A percentile compares a stretch with the other conserved stretches of the same genome.
phyloP scores from a whole-genome alignment of 1,140 invertebrate genomes.

The Cyrtorhinus lividipennis region DNA sequence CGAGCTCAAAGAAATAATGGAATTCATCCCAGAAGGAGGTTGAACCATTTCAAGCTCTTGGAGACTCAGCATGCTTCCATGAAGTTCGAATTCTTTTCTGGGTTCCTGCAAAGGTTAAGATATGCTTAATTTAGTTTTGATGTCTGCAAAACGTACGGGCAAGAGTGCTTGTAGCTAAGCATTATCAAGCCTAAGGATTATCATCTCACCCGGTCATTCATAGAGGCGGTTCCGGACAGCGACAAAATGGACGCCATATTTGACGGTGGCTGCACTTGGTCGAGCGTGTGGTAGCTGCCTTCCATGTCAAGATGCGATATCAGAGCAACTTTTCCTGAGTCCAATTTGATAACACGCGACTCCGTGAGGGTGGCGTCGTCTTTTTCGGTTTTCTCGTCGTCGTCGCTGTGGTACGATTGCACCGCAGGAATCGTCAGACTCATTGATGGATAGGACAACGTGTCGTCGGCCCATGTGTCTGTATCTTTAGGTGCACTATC shows the following conservation, averaged over 20 bases:
- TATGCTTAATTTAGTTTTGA: no score
- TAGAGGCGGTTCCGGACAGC: background rate
- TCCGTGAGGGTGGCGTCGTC: conserved; percentile 37
- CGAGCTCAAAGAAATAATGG: conserved; percentile 21
- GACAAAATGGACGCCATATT: conserved; percentile 34
- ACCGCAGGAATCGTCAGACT: conserved; percentile 54
- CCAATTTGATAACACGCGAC: conserved; percentile 51
- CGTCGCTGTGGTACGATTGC: conserved; percentile 49
- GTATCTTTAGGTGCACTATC: conserved; percentile 31
- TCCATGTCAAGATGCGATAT: conserved; percentile 44
- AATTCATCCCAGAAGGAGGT: conserved; percentile 50
- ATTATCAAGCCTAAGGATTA: no score
- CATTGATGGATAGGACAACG: conserved; percentile 61
- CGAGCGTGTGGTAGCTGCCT: conserved; percentile 31
- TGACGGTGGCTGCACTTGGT: conserved; percentile 28
- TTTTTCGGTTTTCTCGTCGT: conserved; percentile 19
- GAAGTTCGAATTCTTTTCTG: conserved; percentile 12
- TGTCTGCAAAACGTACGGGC: background rate
- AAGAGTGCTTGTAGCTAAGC: no score
- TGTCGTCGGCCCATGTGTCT: conserved; percentile 58
- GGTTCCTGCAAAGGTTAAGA: no score
- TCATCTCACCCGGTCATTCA: background rate
- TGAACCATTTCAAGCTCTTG: conserved; percentile 55
- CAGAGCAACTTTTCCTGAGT: conserved; percentile 53
- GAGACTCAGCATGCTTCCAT: background rate